phyloP scores from a whole-genome alignment of 2,797 vertebrate species.

The Girardinus metallicus region DNA sequence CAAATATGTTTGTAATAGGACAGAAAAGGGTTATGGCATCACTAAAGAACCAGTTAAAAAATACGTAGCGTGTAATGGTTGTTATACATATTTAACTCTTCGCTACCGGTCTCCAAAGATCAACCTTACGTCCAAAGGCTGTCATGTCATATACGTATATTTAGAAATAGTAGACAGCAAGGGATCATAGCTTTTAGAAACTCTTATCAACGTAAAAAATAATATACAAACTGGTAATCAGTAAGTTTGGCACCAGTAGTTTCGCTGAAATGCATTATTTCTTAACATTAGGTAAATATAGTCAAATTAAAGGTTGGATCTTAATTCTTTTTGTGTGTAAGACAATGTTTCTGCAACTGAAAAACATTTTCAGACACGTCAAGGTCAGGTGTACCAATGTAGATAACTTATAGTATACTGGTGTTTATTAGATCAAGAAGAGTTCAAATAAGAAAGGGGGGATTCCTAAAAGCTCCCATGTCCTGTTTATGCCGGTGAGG shows the following conservation, averaged over 20 bases:
- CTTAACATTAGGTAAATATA: neutral
- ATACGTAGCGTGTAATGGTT: neutral
- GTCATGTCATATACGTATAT: neutral
- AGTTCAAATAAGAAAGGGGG: constrained; percentile 54
- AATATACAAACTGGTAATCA: neutral
- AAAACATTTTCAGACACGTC: neutral
- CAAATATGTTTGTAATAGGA: neutral
- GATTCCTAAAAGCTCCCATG: constrained; percentile 60
- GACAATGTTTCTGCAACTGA: neutral
- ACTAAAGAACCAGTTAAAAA: neutral
- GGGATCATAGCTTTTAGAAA: neutral
- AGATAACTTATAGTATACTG: neutral
- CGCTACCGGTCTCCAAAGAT: neutral
- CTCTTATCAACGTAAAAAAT: neutral
- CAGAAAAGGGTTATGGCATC: neutral
- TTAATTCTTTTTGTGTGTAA: neutral
- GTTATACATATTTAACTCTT: neutral
- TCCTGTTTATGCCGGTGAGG: constrained; percentile 75
- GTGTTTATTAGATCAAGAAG: constrained; percentile 56
- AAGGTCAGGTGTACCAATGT: neutral
- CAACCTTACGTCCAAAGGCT: neutral
- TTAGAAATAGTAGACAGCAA: neutral
- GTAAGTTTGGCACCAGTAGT: neutral
- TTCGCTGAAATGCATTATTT: neutral
- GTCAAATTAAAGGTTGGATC: neutral